A percentile compares a stretch with the other conserved stretches of the same genome.
Evolutionary conservation across 2,888 invertebrate species (phyloP).

Genomic region (Sinohyriopsis cumingii): DNA sequence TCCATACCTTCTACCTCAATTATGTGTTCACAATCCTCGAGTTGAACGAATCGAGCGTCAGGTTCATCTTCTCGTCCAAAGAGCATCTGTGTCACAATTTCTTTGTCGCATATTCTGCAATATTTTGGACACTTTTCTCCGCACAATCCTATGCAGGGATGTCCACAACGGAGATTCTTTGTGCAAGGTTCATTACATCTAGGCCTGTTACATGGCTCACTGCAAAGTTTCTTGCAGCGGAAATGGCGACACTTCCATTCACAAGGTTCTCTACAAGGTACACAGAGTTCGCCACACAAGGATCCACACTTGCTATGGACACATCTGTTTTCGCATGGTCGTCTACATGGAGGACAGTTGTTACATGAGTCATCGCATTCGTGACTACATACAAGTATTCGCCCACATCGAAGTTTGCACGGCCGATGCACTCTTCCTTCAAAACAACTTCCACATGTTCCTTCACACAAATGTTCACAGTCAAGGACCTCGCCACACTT

Average conservation of each 20-base stretch:
- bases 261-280: constrained; percentile 68
- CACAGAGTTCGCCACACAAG: constrained; percentile 63
- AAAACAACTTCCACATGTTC: constrained; percentile 74
- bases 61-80: constrained; percentile 76
- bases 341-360: constrained; percentile 69
- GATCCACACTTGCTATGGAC: constrained; percentile 62
- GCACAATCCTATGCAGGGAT: constrained; percentile 79
- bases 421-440: constrained; percentile 78
- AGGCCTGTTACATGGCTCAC: constrained; percentile 68
- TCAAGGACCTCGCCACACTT: constrained; percentile 33
- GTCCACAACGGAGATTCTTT: constrained; percentile 72
- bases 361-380: constrained; percentile 64
- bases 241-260: constrained; percentile 65
- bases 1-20: constrained; percentile 71
- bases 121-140: constrained; percentile 81
- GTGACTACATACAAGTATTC: constrained; percentile 74
- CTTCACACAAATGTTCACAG: constrained; percentile 62
- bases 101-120: constrained; percentile 77
- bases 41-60: constrained; percentile 72
- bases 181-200: constrained; percentile 69
- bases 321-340: constrained; percentile 69
- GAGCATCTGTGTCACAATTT: constrained; percentile 65
- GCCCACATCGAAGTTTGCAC: constrained; percentile 77
- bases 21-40: constrained; percentile 65
- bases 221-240: constrained; percentile 63